Conservation (phyloP, 2,888 invertebrate genomes). For the Lysandra bellargus region DNA sequence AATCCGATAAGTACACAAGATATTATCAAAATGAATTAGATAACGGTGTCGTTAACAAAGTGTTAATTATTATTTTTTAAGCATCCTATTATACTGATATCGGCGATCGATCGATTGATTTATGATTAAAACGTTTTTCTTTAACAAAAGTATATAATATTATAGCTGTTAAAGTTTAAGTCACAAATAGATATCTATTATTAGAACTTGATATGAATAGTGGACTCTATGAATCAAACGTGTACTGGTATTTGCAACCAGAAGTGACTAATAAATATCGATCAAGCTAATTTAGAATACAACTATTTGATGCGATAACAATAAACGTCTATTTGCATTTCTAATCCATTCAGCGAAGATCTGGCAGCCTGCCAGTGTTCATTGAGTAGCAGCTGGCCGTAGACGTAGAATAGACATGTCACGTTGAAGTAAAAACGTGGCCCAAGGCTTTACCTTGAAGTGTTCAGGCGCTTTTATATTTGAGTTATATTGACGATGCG, state of each 20-base stretch:
- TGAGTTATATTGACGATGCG: no score
- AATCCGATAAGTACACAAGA: no score
- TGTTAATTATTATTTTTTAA: no score
- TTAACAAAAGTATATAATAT: not conserved
- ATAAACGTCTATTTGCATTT: slow-evolving; percentile 23
- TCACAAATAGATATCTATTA: not conserved
- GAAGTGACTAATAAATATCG: slow-evolving; percentile 19
- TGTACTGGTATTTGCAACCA: slow-evolving; percentile 1
- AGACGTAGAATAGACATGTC: not conserved
- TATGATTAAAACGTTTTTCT: not conserved
- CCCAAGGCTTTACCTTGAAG: no score
- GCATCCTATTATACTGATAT: not conserved
- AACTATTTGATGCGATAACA: slow-evolving; percentile 1
- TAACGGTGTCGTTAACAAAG: not conserved
- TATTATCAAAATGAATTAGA: no score
- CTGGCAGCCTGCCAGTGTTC: slow-evolving; percentile 2
- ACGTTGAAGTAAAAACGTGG: no score
- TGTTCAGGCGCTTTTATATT: no score
- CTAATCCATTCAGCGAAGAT: slow-evolving; percentile 6
- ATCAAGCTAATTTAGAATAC: slow-evolving; percentile 8
- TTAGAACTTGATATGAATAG: not conserved
- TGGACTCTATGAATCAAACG: not conserved
- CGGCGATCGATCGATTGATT: not conserved
- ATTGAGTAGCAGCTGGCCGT: not conserved
- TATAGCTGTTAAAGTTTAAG: not conserved